phyloP scores from a whole-genome alignment of 2,797 vertebrate species.

The Pachyuromys duprasi region DNA sequence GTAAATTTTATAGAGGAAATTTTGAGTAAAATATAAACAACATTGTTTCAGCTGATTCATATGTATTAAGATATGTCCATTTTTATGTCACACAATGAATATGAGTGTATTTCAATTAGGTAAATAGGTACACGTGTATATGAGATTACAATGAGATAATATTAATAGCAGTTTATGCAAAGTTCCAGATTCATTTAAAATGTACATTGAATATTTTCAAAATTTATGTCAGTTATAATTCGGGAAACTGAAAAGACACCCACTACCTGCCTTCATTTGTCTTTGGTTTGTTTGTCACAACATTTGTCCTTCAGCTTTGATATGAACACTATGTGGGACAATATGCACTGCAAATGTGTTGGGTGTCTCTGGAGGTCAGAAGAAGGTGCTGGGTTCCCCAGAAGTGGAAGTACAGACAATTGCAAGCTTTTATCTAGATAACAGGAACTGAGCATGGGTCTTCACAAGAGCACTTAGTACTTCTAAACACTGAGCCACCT shows the following conservation, averaged over 20 bases:
- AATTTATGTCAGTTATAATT: background rate
- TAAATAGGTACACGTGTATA: background rate
- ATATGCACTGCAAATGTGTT: background rate
- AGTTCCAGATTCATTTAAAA: background rate
- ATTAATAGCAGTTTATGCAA: background rate
- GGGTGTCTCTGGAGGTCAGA: background rate
- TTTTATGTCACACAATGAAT: background rate
- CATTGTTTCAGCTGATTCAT: background rate
- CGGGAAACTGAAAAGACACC: background rate
- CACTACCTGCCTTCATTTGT: background rate
- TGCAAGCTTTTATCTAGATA: background rate
- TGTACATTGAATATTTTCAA: background rate
- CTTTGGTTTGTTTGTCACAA: background rate
- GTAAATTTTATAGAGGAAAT: background rate
- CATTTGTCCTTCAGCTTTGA: background rate
- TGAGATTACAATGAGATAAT: background rate
- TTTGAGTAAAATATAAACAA: background rate
- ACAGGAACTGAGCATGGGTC: background rate
- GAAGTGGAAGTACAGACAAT: background rate
- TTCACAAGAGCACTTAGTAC: background rate
- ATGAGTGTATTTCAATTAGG: background rate
- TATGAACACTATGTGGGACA: background rate
- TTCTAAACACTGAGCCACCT: background rate
- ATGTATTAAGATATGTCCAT: background rate
- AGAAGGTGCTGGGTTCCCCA: background rate